These are phyloP conservation scores for Lepus americanus DNA, from an alignment of 2,113 vertebrate species.

Conservation along the genomic window DNA sequence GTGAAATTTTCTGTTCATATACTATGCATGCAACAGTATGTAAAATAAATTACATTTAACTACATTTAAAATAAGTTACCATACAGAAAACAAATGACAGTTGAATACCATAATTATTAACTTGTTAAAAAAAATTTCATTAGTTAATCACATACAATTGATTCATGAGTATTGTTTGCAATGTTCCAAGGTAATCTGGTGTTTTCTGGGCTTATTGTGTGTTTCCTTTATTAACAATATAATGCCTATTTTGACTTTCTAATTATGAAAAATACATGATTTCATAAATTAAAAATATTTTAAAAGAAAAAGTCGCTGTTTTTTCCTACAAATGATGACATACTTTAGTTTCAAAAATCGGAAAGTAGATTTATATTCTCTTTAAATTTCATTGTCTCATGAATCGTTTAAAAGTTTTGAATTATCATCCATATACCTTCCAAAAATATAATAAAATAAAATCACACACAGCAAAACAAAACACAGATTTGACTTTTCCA, in stretches of 20 bases:
- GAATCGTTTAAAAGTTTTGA: slow-evolving; percentile 23
- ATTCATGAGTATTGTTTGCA: background rate
- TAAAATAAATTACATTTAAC: slow-evolving; percentile 5
- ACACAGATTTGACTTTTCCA: slow-evolving; percentile 55
- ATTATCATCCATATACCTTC: slow-evolving; percentile 39
- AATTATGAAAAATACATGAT: background rate
- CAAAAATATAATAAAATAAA: slow-evolving; percentile 63
- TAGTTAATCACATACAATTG: background rate
- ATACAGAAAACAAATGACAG: background rate
- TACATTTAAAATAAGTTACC: slow-evolving; percentile 1
- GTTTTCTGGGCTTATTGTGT: background rate
- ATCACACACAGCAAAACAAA: slow-evolving; percentile 32
- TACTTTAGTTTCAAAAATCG: slow-evolving; percentile 56
- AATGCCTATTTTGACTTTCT: background rate
- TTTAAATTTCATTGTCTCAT: background rate
- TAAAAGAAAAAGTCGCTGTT: slow-evolving; percentile 24
- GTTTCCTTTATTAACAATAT: background rate
- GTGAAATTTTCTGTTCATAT: background rate
- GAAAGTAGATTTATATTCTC: background rate
- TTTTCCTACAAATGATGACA: background rate
- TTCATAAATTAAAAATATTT: slow-evolving; percentile 27
- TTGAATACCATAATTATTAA: background rate
- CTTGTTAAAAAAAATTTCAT: slow-evolving; percentile 40
- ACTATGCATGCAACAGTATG: background rate
- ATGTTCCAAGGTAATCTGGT: background rate